Percentiles rank a stretch among this genome's conserved stretches.
These are phyloP conservation scores for Agapostemon virescens DNA, from an alignment of 2,888 invertebrate genomes.

Conservation along the genomic window DNA sequence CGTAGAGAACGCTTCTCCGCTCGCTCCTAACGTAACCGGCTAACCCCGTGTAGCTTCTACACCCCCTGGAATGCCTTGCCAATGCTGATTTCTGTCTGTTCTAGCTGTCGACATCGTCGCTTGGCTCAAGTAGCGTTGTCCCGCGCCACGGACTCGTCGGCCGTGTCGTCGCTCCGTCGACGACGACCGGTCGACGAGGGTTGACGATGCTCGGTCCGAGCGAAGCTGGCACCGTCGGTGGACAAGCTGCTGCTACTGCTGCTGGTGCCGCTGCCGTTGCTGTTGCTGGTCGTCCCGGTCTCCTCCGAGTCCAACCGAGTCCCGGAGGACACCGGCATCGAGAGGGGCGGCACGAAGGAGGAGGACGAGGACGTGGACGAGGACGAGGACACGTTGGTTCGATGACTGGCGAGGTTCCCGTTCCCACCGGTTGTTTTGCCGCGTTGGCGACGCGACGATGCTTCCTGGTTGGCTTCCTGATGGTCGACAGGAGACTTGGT, in stretches of 20 bases:
- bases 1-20: constrained; percentile 36
- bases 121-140: constrained; percentile 67
- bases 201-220: constrained; percentile 25
- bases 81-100: constrained; percentile 62
- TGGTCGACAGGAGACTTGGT: constrained; percentile 29
- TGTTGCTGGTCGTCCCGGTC: not conserved
- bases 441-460: constrained; percentile 36
- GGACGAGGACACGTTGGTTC: constrained; percentile 44
- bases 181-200: constrained; percentile 18
- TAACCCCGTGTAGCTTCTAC: constrained; percentile 42
- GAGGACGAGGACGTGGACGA: constrained; percentile 29
- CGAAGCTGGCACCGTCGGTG: not conserved
- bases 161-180: constrained; percentile 49
- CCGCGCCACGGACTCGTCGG: constrained; percentile 50
- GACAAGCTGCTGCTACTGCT: constrained; percentile 1
- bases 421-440: constrained; percentile 3
- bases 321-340: constrained; percentile 53
- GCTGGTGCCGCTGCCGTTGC: constrained; percentile 4
- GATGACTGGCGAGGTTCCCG: constrained; percentile 39
- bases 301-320: constrained; percentile 31
- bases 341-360: constrained; percentile 49
- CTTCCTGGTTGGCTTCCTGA: constrained; percentile 25
- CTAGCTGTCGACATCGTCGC: constrained; percentile 54
- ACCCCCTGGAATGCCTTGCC: constrained; percentile 68
- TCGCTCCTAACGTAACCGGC: constrained; percentile 45